Percentiles rank a stretch among this genome's conserved stretches.
phyloP scores from a whole-genome alignment of 2,888 invertebrate species.

The Mactromeris polynyma region DNA sequence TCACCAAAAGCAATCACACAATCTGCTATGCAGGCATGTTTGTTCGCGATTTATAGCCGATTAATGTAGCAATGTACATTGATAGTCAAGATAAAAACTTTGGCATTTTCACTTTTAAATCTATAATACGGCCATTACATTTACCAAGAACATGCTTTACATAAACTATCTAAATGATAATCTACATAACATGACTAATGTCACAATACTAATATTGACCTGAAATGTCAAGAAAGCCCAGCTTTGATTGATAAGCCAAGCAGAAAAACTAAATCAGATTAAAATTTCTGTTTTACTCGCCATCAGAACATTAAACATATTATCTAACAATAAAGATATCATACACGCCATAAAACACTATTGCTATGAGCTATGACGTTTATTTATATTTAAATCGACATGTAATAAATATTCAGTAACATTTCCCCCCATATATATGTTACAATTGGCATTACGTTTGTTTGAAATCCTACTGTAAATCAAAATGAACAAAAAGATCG shows the following conservation, averaged over 20 bases:
- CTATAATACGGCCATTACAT: neutral
- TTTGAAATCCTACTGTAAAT: no score
- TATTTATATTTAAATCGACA: no score
- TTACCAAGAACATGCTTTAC: neutral
- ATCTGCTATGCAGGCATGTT: neutral
- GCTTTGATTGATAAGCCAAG: neutral
- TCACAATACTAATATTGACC: neutral
- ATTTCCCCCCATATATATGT: no score
- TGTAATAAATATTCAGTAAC: no score
- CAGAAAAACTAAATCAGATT: neutral
- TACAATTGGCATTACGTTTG: no score
- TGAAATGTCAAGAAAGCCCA: neutral
- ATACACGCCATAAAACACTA: no score
- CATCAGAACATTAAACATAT: no score
- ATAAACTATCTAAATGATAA: neutral
- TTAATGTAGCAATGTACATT: neutral
- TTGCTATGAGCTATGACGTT: no score
- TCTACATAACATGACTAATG: neutral
- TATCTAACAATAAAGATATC: no score
- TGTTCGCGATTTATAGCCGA: neutral
- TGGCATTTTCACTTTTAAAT: slow-evolving; percentile 23
- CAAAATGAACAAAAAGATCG: no score
- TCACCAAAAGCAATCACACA: neutral
- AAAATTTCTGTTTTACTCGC: no score
- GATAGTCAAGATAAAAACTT: neutral